phyloP scores from a whole-genome alignment of 1,140 invertebrate species.

The Leptopilina boulardi region DNA sequence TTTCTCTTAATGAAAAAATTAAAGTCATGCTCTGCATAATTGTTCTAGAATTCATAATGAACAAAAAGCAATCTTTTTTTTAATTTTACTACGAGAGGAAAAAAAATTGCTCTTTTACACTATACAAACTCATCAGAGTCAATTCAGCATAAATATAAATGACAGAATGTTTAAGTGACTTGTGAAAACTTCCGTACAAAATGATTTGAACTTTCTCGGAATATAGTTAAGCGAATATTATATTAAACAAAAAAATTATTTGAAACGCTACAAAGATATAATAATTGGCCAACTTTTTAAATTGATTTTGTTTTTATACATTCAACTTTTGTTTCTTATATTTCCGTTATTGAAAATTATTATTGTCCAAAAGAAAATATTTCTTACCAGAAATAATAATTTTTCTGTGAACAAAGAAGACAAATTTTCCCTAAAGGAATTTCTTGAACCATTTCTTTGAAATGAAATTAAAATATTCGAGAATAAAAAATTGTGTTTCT shows the following conservation, averaged over 20 bases:
- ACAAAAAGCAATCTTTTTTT: background rate
- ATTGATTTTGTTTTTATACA: background rate
- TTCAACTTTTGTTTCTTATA: background rate
- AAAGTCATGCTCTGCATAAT: conserved; percentile 13
- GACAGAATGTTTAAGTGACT: conserved; percentile 5
- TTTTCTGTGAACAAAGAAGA: too few relatives aligned
- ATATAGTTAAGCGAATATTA: background rate
- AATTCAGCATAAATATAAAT: conserved; percentile 12
- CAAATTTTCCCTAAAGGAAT: background rate
- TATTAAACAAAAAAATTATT: background rate
- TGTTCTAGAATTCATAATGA: background rate
- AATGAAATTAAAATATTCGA: too few relatives aligned
- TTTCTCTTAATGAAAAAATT: background rate
- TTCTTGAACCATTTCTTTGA: too few relatives aligned
- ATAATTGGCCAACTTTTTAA: conserved; percentile 3
- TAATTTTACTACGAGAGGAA: background rate
- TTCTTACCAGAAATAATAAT: too few relatives aligned
- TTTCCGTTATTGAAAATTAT: background rate
- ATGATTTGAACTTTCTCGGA: background rate
- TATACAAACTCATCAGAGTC: conserved; percentile 7
- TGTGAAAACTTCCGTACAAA: conserved; percentile 16
- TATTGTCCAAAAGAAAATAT: background rate
- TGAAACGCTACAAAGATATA: background rate
- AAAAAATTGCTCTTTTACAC: background rate
- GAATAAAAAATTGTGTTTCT: too few relatives aligned